Evolutionary conservation across 2,888 invertebrate species (phyloP), one percentile per base, ranked within the genome.

Genomic region (Spilosoma lubricipeda): DNA sequence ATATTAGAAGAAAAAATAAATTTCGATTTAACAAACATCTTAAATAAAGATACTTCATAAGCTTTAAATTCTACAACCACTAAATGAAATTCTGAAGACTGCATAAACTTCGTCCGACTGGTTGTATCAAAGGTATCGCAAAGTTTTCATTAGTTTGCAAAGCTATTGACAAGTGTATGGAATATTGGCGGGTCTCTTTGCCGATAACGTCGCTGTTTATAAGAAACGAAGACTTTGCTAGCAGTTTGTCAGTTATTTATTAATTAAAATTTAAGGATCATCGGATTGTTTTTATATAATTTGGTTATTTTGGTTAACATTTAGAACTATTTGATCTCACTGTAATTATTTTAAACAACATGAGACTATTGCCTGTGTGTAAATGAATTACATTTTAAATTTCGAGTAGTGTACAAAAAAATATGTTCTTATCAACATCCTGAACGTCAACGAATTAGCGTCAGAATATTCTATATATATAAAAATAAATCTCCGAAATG

Each of bases 121-220:
- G 65, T 36, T 33, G 52, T 65, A 68, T 67, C 72, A 67, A 72
- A 68, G 33, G 59, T 45, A 56, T 5, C 45, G 63, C 30, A 67
- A 67, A 67, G 30, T 67, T 72, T 72, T 45, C 72, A 67, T 59
- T 63, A 72, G 59, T 45, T 56, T 56, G 8, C n/a, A 27, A 30
- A 15, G 42, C 30, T 20, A n/a, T 45, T 63, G 33, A 42, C 9
- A 20, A 39, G 39, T 70, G 45, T 56, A 20, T 56, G n/a, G 56
- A 56, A 59, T 67, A 56, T 45, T 67, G 67, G 63, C 63, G 63
- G 67, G 68, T 56, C 30, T 45, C 67, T 45, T 59, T 56, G 64
- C 64, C 64, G n/a, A 64, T 71, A 56, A 39, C 0, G 11, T 48
- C 7, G 42, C 23, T n/a, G 15, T 63, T 36, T 52, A 67, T 67